Conservation (phyloP, 2,888 invertebrate genomes). For the Pyrocoelia pectoralis region DNA sequence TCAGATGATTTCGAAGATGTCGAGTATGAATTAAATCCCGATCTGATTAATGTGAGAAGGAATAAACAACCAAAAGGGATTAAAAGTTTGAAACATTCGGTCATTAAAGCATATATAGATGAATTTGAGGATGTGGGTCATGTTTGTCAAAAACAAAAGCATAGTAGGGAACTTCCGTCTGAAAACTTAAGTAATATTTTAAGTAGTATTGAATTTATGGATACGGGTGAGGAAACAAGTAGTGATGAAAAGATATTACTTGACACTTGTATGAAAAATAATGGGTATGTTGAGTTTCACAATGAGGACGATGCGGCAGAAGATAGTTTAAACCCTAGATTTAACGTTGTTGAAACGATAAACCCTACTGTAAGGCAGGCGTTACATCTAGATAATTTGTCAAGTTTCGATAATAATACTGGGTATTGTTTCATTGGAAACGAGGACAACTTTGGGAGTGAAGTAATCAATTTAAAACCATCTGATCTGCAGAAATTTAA, state of each 20-base stretch:
- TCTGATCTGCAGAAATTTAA: slow-evolving; percentile 49
- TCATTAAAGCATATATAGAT: slow-evolving; percentile 54
- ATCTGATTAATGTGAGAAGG: slow-evolving; percentile 53
- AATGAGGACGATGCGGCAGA: slow-evolving; percentile 60
- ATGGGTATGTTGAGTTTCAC: slow-evolving; percentile 74
- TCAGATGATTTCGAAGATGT: slow-evolving; percentile 78
- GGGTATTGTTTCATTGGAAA: slow-evolving; percentile 53
- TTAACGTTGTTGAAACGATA: slow-evolving; percentile 47
- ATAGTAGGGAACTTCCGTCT: slow-evolving; percentile 47
- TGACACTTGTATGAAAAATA: slow-evolving; percentile 61
- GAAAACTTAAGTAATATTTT: slow-evolving; percentile 63
- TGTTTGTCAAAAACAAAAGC: slow-evolving; percentile 52
- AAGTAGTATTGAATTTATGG: slow-evolving; percentile 86
- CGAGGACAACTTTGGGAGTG: slow-evolving; percentile 48
- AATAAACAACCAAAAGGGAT: slow-evolving; percentile 47
- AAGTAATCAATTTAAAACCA: slow-evolving; percentile 51
- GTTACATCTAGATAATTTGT: slow-evolving; percentile 49
- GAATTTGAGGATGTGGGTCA: slow-evolving; percentile 56
- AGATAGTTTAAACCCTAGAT: slow-evolving; percentile 54
- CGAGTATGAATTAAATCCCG: slow-evolving; percentile 67
- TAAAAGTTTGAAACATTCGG: slow-evolving; percentile 50
- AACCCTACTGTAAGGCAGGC: slow-evolving; percentile 61
- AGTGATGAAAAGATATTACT: slow-evolving; percentile 67
- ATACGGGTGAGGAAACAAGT: slow-evolving; percentile 84
- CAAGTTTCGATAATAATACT: slow-evolving; percentile 48